phyloP scores from a whole-genome alignment of 1,140 invertebrate genomes.

The Adoxophyes honmai region DNA sequence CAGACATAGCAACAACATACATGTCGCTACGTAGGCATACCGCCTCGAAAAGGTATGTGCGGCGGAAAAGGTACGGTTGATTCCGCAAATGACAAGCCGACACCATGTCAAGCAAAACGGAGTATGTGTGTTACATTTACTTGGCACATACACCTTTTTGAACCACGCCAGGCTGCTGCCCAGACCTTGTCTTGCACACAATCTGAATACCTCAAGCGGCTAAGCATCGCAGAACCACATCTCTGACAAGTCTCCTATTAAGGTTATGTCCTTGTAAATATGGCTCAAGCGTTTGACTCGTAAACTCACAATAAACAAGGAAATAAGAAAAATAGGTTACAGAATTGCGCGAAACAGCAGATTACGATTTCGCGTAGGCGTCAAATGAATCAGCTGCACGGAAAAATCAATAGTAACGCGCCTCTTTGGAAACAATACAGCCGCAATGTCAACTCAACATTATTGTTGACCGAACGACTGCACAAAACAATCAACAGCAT shows the following conservation, averaged over 20 bases:
- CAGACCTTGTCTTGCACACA: background rate
- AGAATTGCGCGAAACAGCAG: conserved; percentile 50
- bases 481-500: background rate
- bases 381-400: conserved; percentile 55
- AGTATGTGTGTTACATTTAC: too few relatives aligned
- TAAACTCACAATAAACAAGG: background rate
- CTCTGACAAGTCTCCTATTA: background rate
- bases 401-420: conserved; percentile 63
- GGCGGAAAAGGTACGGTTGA: too few relatives aligned
- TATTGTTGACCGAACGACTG: too few relatives aligned
- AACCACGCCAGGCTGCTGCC: too few relatives aligned
- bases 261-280: background rate
- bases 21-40: too few relatives aligned
- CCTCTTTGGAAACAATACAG: background rate
- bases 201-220: background rate
- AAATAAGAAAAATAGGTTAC: conserved; percentile 19
- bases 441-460: too few relatives aligned
- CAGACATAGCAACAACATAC: too few relatives aligned
- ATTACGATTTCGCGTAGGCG: conserved; percentile 1
- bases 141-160: too few relatives aligned
- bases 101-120: too few relatives aligned
- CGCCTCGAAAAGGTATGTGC: too few relatives aligned
- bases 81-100: too few relatives aligned
- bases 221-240: background rate
- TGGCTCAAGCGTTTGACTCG: background rate